A percentile compares a stretch with the other conserved stretches of the same genome.
Conservation (phyloP, 2,888 invertebrate species). For the Heliconius aoede region DNA sequence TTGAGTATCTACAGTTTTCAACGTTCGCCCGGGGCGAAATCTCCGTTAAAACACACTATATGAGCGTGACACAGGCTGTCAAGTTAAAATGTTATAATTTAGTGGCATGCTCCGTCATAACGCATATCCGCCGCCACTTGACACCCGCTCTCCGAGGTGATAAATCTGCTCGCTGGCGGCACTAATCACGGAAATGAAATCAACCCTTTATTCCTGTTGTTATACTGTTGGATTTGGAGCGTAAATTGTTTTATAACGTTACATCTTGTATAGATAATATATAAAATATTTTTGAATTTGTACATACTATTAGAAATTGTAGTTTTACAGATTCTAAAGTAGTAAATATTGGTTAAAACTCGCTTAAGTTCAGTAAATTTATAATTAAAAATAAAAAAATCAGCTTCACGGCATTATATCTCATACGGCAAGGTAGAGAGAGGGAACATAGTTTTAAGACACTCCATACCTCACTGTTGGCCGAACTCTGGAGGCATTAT, state of each 20-base stretch:
- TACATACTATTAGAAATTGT: no score
- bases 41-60: conserved; percentile 62
- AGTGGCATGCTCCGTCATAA: conserved; percentile 71
- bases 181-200: conserved; percentile 78
- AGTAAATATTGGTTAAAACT: no score
- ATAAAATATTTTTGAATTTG: no score
- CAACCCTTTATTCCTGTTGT: conserved; percentile 66
- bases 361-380: no score
- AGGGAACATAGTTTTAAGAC: no score
- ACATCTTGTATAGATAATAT: not conserved
- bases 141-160: conserved; percentile 71
- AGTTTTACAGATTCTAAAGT: no score
- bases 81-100: conserved; percentile 81
- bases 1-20: conserved; percentile 48
- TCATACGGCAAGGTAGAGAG: no score
- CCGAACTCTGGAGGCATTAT: no score
- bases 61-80: conserved; percentile 73
- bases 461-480: no score
- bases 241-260: conserved; percentile 54
- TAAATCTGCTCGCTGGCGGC: conserved; percentile 72
- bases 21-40: conserved; percentile 59
- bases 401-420: no score
- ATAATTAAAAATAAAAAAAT: no score
- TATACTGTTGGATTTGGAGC: conserved; percentile 55
- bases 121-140: conserved; percentile 73